These are phyloP conservation scores for Willowsia nigromaculata DNA, from an alignment of 2,888 invertebrate genomes.

Conservation along the genomic window DNA sequence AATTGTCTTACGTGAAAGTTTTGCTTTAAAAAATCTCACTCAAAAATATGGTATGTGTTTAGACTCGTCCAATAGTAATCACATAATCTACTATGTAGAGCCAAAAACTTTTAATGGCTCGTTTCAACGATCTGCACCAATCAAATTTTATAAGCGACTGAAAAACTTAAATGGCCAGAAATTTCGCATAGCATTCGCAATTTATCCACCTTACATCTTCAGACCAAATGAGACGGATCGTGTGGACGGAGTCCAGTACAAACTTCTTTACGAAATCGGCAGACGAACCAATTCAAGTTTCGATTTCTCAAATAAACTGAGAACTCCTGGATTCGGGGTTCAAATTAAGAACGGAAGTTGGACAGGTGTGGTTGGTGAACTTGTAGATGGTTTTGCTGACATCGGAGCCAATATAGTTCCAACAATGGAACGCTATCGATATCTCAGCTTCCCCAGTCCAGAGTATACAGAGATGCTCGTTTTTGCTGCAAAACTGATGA, in stretches of 20 bases:
- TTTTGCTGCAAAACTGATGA: not conserved
- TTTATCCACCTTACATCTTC: not conserved
- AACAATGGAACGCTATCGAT: not conserved
- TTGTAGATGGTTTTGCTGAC: slow-evolving; percentile 1
- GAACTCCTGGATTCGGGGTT: slow-evolving; percentile 28
- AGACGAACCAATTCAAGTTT: slow-evolving; percentile 4
- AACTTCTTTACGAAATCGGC: slow-evolving; percentile 18
- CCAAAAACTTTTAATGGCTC: not conserved
- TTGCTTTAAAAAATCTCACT: not conserved
- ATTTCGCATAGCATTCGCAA: not conserved
- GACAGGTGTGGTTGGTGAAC: slow-evolving; percentile 51
- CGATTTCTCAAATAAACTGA: not conserved
- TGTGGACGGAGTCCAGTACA: not conserved
- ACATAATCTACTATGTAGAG: not conserved
- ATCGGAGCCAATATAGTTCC: not conserved
- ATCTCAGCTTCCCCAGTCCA: not conserved
- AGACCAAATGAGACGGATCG: not conserved
- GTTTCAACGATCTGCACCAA: not conserved
- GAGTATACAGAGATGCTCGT: not conserved
- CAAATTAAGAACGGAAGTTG: slow-evolving; percentile 13
- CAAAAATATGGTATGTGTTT: not conserved
- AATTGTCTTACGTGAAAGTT: not conserved
- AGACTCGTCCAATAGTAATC: not conserved
- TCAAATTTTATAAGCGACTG: not conserved
- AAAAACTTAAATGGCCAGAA: slow-evolving; percentile 24